Base-by-base conservation (phyloP, 2,113 vertebrate species). In the Platichthys flesus region DNA sequence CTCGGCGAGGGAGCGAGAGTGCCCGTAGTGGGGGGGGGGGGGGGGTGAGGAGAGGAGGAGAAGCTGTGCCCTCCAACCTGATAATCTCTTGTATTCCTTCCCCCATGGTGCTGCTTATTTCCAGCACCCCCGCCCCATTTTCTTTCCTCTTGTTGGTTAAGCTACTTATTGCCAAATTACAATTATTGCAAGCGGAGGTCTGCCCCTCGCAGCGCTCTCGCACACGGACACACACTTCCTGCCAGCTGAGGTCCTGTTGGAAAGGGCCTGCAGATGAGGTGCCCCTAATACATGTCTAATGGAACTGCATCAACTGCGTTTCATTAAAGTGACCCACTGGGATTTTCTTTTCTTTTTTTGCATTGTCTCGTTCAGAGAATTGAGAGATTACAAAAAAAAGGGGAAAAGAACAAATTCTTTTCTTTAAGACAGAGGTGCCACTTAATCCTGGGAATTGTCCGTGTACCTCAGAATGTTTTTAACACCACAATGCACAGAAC, bases 151-250 rank as follows among this genome's bases (percentile, higher is more conserved):
- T 58, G 60, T 77, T 78, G 57, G 67, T 74, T 84, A 94, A 94
- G 90, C 90, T 92, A 77, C 92, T 93, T 94, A 94, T 73, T 70
- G 45, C 79, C 85, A 92, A 91, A 93, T 93, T 91, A 91, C 86
- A 90, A 87, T 92, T 92, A 92, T 88, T 88, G 83, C 78, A 80
- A 37, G 79, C 66, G 75, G 77, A 84, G 85, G 62, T 61, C 67
- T 60, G 9, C 40, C 56, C 26, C 69, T 47, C 54, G 24, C 54
- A 42, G 37, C 2, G 9, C 54, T 61, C 73, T 37, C 23, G 18
- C 69, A 58, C 24, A 58, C 16, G 31, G 14, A 59, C 45, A 78
- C 74, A 57, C 66, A 63, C 74, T n/a, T 70, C 55, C 62, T 71
- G 10, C 37, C 40, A 71, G 82, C 84, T 15, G 54, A 72, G 51